These are phyloP conservation scores for Amazona vittata DNA, from an alignment of 2,113 vertebrate species.

Conservation along the genomic window DNA sequence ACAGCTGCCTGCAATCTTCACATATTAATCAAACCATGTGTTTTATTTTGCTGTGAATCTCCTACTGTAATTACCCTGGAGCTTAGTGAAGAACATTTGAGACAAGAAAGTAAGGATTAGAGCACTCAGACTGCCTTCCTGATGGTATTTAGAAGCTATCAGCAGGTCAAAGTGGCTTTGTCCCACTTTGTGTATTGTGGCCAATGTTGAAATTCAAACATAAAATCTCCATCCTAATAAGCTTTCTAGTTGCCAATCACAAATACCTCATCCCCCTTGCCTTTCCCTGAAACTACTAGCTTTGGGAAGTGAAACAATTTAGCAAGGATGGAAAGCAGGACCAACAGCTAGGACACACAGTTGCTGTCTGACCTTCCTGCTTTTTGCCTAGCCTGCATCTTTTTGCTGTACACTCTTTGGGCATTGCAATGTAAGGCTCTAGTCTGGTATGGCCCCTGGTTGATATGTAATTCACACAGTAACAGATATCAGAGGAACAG, in stretches of 20 bases:
- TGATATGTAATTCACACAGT: background rate
- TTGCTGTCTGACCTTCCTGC: background rate
- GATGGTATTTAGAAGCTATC: background rate
- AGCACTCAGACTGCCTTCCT: background rate
- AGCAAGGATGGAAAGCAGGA: background rate
- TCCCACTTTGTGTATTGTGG: background rate
- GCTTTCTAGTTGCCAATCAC: background rate
- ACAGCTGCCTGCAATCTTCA: background rate
- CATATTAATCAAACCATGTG: background rate
- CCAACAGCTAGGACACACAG: background rate
- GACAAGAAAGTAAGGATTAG: background rate
- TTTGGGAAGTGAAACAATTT: background rate
- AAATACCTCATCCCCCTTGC: background rate
- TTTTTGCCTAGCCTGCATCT: background rate
- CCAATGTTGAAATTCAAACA: background rate
- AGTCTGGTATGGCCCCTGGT: background rate
- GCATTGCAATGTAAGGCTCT: background rate
- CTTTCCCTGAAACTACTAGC: background rate
- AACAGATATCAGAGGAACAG: background rate
- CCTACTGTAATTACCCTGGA: background rate
- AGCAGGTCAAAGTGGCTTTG: background rate
- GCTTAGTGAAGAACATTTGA: background rate
- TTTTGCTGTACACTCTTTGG: fast-evolving
- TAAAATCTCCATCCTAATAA: background rate
- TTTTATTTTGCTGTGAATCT: background rate